These are phyloP conservation scores for Salmo trutta DNA, from an alignment of 2,797 vertebrate species.

Conservation along the genomic window DNA sequence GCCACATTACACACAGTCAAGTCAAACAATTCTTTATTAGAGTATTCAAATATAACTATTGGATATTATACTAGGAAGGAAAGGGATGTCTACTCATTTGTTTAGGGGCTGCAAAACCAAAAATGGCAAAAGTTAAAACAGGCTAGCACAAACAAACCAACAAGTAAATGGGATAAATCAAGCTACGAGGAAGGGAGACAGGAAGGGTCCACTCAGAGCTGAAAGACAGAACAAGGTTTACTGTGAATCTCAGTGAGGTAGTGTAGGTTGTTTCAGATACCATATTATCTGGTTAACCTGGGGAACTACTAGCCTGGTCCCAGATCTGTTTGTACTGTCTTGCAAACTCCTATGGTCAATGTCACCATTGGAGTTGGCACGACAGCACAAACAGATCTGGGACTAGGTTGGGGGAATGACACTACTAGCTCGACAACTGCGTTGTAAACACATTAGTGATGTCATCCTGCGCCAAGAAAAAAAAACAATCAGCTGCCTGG, in stretches of 20 bases:
- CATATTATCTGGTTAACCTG: slow-evolving; percentile 39
- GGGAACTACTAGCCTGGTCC: slow-evolving; percentile 2
- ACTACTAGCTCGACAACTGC: not conserved
- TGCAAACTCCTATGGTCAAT: not conserved
- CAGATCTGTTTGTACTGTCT: not conserved
- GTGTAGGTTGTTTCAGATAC: slow-evolving; percentile 18
- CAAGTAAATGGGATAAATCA: slow-evolving; percentile 16
- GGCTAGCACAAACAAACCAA: slow-evolving; percentile 40
- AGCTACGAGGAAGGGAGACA: slow-evolving; percentile 22
- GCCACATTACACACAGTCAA: slow-evolving; percentile 15
- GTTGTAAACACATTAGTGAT: slow-evolving; percentile 54
- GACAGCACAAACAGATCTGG: not conserved
- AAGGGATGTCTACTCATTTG: slow-evolving; percentile 29
- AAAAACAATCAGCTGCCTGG: slow-evolving; percentile 42
- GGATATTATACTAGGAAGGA: not conserved
- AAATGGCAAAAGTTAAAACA: slow-evolving; percentile 15
- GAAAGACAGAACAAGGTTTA: slow-evolving; percentile 43
- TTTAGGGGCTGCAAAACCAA: slow-evolving; percentile 57
- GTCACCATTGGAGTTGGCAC: not conserved
- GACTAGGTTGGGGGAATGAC: not conserved
- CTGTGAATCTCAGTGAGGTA: slow-evolving; percentile 32
- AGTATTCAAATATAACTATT: not conserved
- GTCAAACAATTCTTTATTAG: not conserved
- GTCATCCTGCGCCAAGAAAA: slow-evolving; percentile 42
- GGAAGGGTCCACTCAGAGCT: slow-evolving; percentile 46